A percentile compares a stretch with the other conserved stretches of the same genome.
phyloP scores from a whole-genome alignment of 2,888 invertebrate genomes.

The Drosophila rubida region DNA sequence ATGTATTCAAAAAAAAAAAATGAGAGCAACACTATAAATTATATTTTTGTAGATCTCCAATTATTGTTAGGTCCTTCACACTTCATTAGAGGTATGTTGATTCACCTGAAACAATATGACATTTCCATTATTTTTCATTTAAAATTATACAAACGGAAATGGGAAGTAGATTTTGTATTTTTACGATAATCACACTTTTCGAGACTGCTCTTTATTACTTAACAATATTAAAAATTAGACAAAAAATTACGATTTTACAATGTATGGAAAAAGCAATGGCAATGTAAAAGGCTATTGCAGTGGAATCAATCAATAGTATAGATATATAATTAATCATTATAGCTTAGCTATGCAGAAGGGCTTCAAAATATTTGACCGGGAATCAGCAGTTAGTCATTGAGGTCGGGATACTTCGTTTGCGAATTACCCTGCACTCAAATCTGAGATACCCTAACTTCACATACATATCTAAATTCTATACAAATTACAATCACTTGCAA shows the following conservation, averaged over 20 bases:
- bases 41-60: constrained; percentile 59
- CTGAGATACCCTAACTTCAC: constrained; percentile 8
- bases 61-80: constrained; percentile 57
- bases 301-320: constrained; percentile 4
- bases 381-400: background rate
- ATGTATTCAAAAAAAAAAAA: constrained; percentile 46
- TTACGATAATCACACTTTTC: constrained; percentile 18
- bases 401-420: background rate
- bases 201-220: constrained; percentile 11
- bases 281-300: constrained; percentile 8
- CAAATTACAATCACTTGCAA: constrained; percentile 7
- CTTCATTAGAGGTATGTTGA: constrained; percentile 80
- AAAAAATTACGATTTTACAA: constrained; percentile 14
- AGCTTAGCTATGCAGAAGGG: constrained; percentile 11
- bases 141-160: constrained; percentile 12
- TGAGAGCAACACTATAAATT: constrained; percentile 51
- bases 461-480: constrained; percentile 3
- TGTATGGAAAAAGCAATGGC: constrained; percentile 21
- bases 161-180: constrained; percentile 6
- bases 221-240: constrained; percentile 1
- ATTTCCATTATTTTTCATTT: constrained; percentile 18
- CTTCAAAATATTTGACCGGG: background rate
- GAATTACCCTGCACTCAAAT: constrained; percentile 8
- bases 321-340: constrained; percentile 1
- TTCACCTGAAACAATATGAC: constrained; percentile 76